A percentile compares a stretch with the other conserved stretches of the same genome.
Conservation (phyloP, 1,140 invertebrate species). For the Ganaspis sp. region DNA sequence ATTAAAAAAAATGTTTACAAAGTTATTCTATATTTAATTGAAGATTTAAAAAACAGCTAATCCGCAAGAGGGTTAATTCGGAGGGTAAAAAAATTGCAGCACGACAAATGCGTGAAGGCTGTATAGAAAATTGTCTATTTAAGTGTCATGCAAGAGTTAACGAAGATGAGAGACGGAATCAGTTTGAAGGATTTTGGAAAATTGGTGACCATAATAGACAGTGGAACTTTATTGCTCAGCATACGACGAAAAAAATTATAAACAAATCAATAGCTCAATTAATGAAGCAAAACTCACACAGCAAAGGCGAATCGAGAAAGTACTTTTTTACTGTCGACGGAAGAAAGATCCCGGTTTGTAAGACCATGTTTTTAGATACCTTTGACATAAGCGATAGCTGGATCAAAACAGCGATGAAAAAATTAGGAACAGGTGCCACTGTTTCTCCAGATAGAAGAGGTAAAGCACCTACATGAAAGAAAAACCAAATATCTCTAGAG, state of each 20-base stretch:
- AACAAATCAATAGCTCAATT: too few relatives aligned
- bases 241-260: not conserved
- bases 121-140: not conserved
- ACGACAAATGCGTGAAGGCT: not conserved
- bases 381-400: not conserved
- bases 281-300: not conserved
- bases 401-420: slow-evolving; percentile 12
- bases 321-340: not conserved
- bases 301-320: not conserved
- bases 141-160: not conserved
- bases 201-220: not conserved
- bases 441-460: not conserved
- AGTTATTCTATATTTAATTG: too few relatives aligned
- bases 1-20: too few relatives aligned
- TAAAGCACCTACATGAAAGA: slow-evolving; percentile 16
- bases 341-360: not conserved
- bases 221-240: not conserved
- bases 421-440: not conserved
- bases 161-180: not conserved
- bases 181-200: not conserved
- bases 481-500: slow-evolving; percentile 1
- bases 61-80: too few relatives aligned
- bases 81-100: not conserved
- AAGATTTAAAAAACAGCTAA: too few relatives aligned
- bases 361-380: slow-evolving; percentile 28